phyloP scores from a whole-genome alignment of 2,797 vertebrate genomes.

The Sebastes nivosus region DNA sequence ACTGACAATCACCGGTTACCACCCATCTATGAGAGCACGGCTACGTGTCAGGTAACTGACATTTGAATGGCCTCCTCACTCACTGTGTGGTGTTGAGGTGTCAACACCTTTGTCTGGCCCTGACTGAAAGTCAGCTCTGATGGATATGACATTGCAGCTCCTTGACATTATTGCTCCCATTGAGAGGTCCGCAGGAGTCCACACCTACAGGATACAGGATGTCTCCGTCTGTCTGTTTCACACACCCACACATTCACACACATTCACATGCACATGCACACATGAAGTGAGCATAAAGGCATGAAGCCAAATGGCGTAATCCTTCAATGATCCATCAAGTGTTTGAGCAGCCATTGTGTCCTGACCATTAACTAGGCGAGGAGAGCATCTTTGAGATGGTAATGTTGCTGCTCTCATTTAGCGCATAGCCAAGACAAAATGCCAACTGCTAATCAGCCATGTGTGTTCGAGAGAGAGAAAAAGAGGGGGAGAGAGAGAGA shows the following conservation, averaged over 20 bases:
- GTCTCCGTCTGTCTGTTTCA: conserved; percentile 23
- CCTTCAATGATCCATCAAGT: conserved; percentile 74
- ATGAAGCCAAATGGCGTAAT: conserved; percentile 62
- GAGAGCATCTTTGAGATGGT: conserved; percentile 78
- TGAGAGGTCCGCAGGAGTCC: conserved; percentile 59
- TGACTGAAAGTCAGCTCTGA: conserved; percentile 83
- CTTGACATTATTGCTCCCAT: conserved; percentile 77
- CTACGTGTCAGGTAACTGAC: conserved; percentile 74
- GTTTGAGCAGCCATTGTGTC: conserved; percentile 74
- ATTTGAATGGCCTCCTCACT: conserved; percentile 78
- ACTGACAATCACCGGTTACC: conserved; percentile 79
- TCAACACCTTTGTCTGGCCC: conserved; percentile 83
- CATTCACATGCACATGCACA: not conserved
- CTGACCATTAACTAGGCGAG: conserved; percentile 67
- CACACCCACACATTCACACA: conserved; percentile 10
- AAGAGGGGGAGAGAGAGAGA: conserved; percentile 5
- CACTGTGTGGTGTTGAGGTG: conserved; percentile 72
- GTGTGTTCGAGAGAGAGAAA: conserved; percentile 37
- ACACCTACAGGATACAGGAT: conserved; percentile 58
- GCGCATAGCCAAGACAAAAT: conserved; percentile 72
- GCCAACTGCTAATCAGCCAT: conserved; percentile 74
- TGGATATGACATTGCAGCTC: conserved; percentile 83
- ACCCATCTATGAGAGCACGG: conserved; percentile 72
- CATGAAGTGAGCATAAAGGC: conserved; percentile 52
- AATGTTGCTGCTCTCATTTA: conserved; percentile 75